Evolutionary conservation across 2,797 vertebrate genomes (phyloP), one percentile per base, ranked within the genome.

Genomic region (Bucorvus abyssinicus): DNA sequence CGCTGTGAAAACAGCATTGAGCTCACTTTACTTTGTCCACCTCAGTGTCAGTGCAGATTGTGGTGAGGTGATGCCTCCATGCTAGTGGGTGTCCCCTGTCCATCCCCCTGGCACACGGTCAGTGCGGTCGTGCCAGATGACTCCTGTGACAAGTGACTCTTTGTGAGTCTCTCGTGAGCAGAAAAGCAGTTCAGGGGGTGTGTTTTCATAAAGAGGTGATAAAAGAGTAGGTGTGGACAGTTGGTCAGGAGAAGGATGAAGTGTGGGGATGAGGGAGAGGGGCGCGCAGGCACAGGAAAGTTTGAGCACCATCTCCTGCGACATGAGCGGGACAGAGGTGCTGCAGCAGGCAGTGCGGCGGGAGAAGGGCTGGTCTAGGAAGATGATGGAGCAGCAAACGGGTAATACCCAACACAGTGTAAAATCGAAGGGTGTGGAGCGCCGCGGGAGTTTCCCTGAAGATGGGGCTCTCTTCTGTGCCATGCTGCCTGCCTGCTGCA

Each of bases 181-280:
- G 61, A 49, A 75, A 76, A 61, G 61, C 42, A 20, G 45, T 5
- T 20, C 30, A 75, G 63, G 50, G 42, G 18, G 59, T 73, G 64
- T 88, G 93, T 90, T 90, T 93, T 94, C 77, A 36, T 59, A 78
- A 94, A 88, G 83, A 93, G 83, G 83, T 78, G 87, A 74, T 73
- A 68, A n/a, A 69, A 45, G 90, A 91, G 65, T 40, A 86, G 83
- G 82, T 84, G 90, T 21, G 80, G 77, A 91, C 87, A 90, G 93
- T 68, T 6, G 1, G 50, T 36, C 61, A 14, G 84, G 57, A 78
- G 91, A 86, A 71, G 65, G 55, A 81, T 73, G 83, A 88, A 65
- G 73, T 59, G 82, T 78, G 65, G 50, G 30, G 77, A 78, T 77
- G 73, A 64, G 24, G 63, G n/a, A 82, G 52, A n/a, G 94, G 76